A percentile compares a stretch with the other conserved stretches of the same genome.
phyloP scores from a whole-genome alignment of 2,113 vertebrate genomes.

The Macaca fascicularis region T2T-MFA8v1.1 NC_088377.1:194127001-194127500 shows the following conservation, averaged over 20 bases:
- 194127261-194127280: background rate
- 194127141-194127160: background rate
- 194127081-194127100: rapidly evolving
- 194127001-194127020: rapidly evolving
- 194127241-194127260: background rate
- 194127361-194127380: background rate
- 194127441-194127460: background rate
- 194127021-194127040: background rate
- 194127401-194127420: background rate
- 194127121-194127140: background rate
- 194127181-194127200: background rate
- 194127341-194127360: background rate
- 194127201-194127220: background rate
- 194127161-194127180: background rate
- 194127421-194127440: background rate
- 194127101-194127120: background rate
- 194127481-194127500: background rate
- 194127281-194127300: background rate
- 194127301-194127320: background rate
- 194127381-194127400: background rate
- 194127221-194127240: no score
- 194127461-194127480: background rate
- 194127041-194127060: rapidly evolving
- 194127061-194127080: no score
- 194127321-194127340: background rate